Evolutionary conservation across 2,888 invertebrate genomes (phyloP), one percentile per base, ranked within the genome.

Genomic region (Ecliptopera silaceata): DNA sequence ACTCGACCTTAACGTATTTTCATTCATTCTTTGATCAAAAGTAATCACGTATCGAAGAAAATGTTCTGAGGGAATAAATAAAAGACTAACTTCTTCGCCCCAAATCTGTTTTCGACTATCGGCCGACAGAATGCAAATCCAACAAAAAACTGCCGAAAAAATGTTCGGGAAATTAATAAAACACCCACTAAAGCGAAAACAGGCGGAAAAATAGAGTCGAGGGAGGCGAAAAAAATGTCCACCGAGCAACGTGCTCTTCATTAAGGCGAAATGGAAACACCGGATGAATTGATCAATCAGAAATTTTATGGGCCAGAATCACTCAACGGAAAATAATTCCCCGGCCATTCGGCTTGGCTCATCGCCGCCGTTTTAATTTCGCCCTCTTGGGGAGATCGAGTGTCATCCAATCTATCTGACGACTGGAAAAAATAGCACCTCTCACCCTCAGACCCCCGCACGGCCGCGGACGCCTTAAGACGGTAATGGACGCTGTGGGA

Each of bases 241-340:
- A 79, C 80, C 77, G 62, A 78, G 78, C 75, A 82, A 80, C 86
- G 86, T 83, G 83, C 87, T 84, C 85, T 87, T 90, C 89, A 90
- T 90, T 90, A 90, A 75, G 75, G 72, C 77, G 83, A 74, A 80
- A 86, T 84, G 82, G 84, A 79, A 86, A 86, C 85, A 84, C 80
- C 82, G 86, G 80, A 91, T 89, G 88, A 89, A 91, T 91, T 91
- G 91, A 91, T 91, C 91, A 89, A 89, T 90, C 89, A 89, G 85
- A 87, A 88, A 84, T 89, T 91, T 90, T 89, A 89, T 88, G 89
- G 87, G 76, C 84, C 75, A 80, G 87, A 90, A 91, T 91, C 90
- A 91, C 90, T 90, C 88, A 91, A 86, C 88, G 88, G 86, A 88
- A 89, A 89, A 88, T 89, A 88, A 89, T 89, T 86, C 86, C 79